phyloP scores from a whole-genome alignment of 2,113 vertebrate genomes.

The Orthonyx spaldingii region DNA sequence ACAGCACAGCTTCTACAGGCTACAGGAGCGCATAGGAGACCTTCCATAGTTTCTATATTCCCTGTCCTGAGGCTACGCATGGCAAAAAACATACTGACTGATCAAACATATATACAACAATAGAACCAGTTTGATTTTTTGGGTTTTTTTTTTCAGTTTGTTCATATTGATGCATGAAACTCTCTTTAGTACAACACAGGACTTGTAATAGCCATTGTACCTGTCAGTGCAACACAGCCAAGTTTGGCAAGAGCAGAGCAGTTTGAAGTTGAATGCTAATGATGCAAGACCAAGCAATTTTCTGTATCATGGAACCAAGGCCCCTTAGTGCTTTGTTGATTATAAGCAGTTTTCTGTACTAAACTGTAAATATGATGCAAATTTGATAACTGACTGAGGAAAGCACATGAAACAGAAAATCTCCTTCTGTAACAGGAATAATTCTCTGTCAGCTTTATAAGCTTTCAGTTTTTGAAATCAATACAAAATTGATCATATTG shows the following conservation, averaged over 20 bases:
- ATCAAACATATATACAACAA: neutral
- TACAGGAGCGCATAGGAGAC: rapidly evolving
- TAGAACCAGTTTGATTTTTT: neutral
- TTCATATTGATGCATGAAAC: neutral
- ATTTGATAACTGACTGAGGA: neutral
- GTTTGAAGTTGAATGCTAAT: neutral
- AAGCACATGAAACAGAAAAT: neutral
- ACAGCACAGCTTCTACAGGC: neutral
- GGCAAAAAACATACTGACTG: neutral
- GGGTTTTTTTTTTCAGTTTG: neutral
- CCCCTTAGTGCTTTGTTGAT: neutral
- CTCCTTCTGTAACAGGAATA: neutral
- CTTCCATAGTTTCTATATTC: neutral
- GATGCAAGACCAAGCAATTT: neutral
- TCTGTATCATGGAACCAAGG: neutral
- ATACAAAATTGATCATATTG: neutral
- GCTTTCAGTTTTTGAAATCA: neutral
- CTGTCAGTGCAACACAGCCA: neutral
- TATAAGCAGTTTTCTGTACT: neutral
- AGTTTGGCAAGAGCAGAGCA: neutral
- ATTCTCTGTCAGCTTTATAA: neutral
- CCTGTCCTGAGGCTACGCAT: neutral
- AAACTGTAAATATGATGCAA: neutral
- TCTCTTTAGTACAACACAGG: neutral
- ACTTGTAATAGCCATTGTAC: neutral